These are phyloP conservation scores for Catocala fraxini DNA, from an alignment of 2,888 invertebrate species.

Conservation along the genomic window DNA sequence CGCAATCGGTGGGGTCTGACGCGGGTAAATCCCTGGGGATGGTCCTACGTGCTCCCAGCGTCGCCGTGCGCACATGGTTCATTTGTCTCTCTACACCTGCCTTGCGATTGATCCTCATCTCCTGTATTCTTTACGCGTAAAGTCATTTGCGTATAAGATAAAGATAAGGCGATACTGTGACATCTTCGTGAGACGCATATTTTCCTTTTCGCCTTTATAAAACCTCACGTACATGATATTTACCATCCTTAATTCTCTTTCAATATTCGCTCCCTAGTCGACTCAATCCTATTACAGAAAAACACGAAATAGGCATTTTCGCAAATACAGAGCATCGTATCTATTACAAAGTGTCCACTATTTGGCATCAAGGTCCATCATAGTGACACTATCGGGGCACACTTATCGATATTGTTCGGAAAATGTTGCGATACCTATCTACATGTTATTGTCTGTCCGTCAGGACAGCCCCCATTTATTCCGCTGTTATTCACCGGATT, in stretches of 20 bases:
- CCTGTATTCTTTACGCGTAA: slow-evolving; percentile 17
- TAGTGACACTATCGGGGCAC: slow-evolving; percentile 46
- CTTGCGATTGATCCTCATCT: slow-evolving; percentile 11
- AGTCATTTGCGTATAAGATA: slow-evolving; percentile 23
- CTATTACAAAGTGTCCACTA: slow-evolving; percentile 37
- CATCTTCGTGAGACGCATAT: slow-evolving; percentile 17
- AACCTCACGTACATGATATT: slow-evolving; percentile 24
- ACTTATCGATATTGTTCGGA: slow-evolving; percentile 53
- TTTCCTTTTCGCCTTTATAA: slow-evolving; percentile 18
- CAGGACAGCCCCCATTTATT: slow-evolving; percentile 49
- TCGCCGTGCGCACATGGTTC: slow-evolving; percentile 23
- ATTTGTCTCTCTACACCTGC: slow-evolving; percentile 18
- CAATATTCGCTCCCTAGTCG: slow-evolving; percentile 15
- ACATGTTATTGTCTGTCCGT: no score
- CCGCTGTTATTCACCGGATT: slow-evolving; percentile 33
- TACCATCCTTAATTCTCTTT: slow-evolving; percentile 25
- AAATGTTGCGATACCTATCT: slow-evolving; percentile 52
- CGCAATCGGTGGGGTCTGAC: slow-evolving; percentile 54
- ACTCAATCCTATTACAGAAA: slow-evolving; percentile 21
- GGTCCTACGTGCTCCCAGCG: slow-evolving; percentile 47
- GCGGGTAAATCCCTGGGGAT: slow-evolving; percentile 61
- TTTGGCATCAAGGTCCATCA: slow-evolving; percentile 43
- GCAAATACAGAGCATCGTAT: slow-evolving; percentile 29
- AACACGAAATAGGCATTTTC: slow-evolving; percentile 28
- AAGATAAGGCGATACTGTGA: slow-evolving; percentile 8